A percentile compares a stretch with the other conserved stretches of the same genome.
Conservation (phyloP, 2,113 vertebrate genomes). For the Hippocampus guttulatus region DNA sequence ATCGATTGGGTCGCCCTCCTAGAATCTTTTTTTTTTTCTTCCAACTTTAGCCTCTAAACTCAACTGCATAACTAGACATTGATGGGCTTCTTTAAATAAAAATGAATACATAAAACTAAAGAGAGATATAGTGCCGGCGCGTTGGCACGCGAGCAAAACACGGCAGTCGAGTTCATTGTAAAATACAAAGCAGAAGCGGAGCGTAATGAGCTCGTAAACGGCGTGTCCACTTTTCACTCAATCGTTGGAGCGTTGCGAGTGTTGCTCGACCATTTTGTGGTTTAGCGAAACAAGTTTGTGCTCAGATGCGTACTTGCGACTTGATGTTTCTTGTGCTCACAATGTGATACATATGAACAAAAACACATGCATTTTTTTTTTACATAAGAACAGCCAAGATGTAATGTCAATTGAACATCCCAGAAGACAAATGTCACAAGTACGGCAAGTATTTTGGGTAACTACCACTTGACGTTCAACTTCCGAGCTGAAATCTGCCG, state of each 20-base stretch:
- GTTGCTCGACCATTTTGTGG: background rate
- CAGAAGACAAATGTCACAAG: background rate
- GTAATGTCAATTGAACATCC: background rate
- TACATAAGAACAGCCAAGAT: background rate
- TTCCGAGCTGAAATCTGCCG: constrained; percentile 42
- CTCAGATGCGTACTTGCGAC: background rate
- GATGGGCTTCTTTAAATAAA: no score
- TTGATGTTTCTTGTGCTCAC: background rate
- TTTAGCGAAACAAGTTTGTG: background rate
- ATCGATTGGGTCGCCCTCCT: no score
- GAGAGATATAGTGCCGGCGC: background rate
- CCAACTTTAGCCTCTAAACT: no score
- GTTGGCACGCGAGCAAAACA: background rate
- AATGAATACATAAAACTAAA: no score
- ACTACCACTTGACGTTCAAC: constrained; percentile 36
- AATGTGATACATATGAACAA: no score
- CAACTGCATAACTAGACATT: no score
- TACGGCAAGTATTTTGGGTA: constrained; percentile 37
- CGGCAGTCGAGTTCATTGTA: background rate
- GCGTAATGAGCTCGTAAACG: background rate
- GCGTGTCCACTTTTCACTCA: background rate
- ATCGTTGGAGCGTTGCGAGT: no score
- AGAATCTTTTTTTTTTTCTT: no score
- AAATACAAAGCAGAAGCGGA: background rate
- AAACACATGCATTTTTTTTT: background rate